Evolutionary conservation across 2,797 vertebrate species (phyloP).

Genomic region (Coluber constrictor): DNA sequence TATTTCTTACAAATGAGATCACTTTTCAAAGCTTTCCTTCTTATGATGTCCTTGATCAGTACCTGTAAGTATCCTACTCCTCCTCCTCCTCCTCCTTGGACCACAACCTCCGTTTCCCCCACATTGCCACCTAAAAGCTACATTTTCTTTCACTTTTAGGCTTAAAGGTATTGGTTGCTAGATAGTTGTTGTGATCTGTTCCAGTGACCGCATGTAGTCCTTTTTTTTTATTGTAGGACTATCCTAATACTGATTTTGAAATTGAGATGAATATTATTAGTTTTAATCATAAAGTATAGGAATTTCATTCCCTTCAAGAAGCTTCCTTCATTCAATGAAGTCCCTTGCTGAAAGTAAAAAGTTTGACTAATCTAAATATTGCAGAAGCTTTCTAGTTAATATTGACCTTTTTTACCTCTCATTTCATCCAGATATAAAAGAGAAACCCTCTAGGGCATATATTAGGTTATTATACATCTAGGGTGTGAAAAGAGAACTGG

Average conservation of each 20-base stretch:
- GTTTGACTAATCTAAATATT: not conserved
- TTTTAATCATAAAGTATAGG: not conserved
- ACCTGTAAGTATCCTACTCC: no score
- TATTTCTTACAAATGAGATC: no score
- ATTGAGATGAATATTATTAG: no score
- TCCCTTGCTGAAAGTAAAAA: not conserved
- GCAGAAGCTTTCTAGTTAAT: not conserved
- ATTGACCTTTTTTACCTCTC: not conserved
- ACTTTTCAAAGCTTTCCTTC: no score
- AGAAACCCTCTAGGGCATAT: not conserved
- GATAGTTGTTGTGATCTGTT: accelerated
- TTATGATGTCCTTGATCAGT: no score
- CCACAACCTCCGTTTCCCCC: accelerated
- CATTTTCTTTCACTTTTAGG: not conserved
- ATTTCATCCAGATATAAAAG: not conserved
- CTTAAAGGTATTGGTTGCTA: not conserved
- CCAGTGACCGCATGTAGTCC: not conserved
- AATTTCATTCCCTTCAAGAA: not conserved
- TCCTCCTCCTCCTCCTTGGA: accelerated
- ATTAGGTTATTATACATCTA: not conserved
- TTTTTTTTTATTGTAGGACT: no score
- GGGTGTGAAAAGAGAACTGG: not conserved
- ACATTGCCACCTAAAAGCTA: no score
- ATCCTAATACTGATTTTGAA: no score
- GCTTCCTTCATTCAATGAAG: not conserved